A percentile compares a stretch with the other conserved stretches of the same genome.
phyloP scores from a whole-genome alignment of 2,113 vertebrate species.

The Oenanthe oenanthe region DNA sequence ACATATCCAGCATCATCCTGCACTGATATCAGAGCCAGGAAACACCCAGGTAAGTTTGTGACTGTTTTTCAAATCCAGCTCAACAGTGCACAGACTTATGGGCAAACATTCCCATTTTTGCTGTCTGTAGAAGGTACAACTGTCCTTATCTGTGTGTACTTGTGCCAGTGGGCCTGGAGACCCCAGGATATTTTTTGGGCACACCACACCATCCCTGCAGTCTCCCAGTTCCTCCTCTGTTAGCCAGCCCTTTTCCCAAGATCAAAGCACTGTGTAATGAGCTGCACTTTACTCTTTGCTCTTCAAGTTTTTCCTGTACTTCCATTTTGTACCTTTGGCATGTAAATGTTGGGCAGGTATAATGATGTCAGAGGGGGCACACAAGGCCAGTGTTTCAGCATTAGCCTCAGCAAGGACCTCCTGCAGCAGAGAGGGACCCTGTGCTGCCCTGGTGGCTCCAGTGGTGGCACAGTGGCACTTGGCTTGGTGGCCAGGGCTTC shows the following conservation, averaged over 20 bases:
- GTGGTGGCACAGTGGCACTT: neutral
- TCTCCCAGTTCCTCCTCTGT: neutral
- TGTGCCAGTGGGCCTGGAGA: neutral
- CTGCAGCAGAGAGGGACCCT: neutral
- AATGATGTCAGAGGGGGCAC: neutral
- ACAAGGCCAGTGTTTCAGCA: neutral
- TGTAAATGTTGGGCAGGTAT: constrained; percentile 30
- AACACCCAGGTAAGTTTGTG: neutral
- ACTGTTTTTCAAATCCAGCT: neutral
- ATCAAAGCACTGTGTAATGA: constrained; percentile 9
- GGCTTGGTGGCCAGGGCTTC: neutral
- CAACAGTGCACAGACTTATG: neutral
- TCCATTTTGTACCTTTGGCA: constrained; percentile 37
- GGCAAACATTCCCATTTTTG: neutral
- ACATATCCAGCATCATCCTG: neutral
- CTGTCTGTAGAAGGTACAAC: neutral
- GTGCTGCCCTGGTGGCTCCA: constrained; percentile 22
- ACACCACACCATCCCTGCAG: fast-evolving
- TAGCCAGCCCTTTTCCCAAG: neutral
- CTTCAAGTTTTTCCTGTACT: constrained; percentile 45
- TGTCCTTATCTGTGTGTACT: neutral
- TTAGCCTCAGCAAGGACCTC: neutral
- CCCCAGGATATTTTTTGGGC: neutral
- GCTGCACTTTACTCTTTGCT: neutral
- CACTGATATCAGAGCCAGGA: neutral